Evolutionary conservation across 2,888 invertebrate genomes (phyloP).

Genomic region (Platycnemis pennipes): DNA sequence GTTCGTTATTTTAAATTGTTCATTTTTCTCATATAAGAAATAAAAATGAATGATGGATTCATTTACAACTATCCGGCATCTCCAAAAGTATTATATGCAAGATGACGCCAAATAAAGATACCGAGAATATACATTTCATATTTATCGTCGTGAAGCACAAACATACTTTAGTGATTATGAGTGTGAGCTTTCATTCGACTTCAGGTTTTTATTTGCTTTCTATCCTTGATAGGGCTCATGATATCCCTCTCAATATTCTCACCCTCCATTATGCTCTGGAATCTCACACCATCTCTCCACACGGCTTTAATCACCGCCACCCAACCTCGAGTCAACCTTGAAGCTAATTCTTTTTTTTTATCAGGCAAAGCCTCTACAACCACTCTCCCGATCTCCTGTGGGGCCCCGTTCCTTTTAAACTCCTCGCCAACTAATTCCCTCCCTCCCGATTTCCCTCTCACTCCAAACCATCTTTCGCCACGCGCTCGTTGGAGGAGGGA

Average conservation of each 20-base stretch:
- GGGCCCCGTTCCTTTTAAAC: not conserved
- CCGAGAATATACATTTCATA: too few species aligned
- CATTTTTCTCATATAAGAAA: too few species aligned
- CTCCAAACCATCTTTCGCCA: not conserved
- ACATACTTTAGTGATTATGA: too few species aligned
- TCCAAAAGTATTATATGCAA: too few species aligned
- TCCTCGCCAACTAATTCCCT: not conserved
- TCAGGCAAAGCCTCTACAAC: not conserved
- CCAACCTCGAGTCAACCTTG: not conserved
- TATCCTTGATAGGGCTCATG: not conserved
- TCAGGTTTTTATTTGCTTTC: not conserved
- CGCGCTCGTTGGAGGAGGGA: not conserved
- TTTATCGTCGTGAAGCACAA: too few species aligned
- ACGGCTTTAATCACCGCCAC: constrained; percentile 3
- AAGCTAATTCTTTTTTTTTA: not conserved
- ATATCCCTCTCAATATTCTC: not conserved
- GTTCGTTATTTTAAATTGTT: too few species aligned
- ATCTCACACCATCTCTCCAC: not conserved
- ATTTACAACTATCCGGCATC: too few species aligned
- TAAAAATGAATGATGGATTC: too few species aligned
- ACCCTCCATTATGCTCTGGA: not conserved
- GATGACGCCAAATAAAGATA: too few species aligned
- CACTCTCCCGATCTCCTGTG: not conserved
- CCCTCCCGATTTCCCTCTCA: not conserved
- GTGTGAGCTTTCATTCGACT: too few species aligned